Conservation (phyloP, 2,113 vertebrate genomes). For the Stictonetta naevosa region DNA sequence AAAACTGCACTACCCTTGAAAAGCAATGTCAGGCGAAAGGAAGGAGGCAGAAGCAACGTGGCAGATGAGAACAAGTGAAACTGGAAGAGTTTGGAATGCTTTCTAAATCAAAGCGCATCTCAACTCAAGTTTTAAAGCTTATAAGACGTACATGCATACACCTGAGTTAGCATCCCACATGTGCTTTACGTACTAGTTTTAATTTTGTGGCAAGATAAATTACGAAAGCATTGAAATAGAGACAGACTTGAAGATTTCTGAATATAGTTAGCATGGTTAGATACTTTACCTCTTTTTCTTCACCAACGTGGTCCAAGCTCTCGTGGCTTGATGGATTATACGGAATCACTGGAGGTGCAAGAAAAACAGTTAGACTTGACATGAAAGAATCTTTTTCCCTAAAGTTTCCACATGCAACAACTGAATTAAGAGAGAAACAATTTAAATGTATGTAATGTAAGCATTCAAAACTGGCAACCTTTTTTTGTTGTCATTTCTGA, state of each 20-base stretch:
- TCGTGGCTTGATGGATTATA: conserved; percentile 93
- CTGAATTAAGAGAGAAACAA: background rate
- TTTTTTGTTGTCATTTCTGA: background rate
- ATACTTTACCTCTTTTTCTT: conserved; percentile 93
- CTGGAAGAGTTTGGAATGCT: background rate
- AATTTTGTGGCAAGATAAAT: background rate
- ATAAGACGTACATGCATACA: background rate
- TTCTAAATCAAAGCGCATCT: background rate
- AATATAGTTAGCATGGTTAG: background rate
- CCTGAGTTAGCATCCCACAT: background rate
- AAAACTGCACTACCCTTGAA: background rate
- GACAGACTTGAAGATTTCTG: background rate
- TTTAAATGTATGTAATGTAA: background rate
- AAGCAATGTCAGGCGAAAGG: background rate
- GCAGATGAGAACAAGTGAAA: background rate
- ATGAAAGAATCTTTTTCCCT: background rate
- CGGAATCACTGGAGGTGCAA: conserved; percentile 78
- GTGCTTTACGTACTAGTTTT: background rate
- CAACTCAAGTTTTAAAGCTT: background rate
- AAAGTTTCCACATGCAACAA: background rate
- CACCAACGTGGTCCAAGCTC: conserved; percentile 91
- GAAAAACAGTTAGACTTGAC: background rate
- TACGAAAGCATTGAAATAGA: background rate
- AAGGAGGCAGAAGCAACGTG: background rate
- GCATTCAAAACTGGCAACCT: background rate